Base-by-base conservation (phyloP, 2,888 invertebrate species). In the Tridacna gigas region DNA sequence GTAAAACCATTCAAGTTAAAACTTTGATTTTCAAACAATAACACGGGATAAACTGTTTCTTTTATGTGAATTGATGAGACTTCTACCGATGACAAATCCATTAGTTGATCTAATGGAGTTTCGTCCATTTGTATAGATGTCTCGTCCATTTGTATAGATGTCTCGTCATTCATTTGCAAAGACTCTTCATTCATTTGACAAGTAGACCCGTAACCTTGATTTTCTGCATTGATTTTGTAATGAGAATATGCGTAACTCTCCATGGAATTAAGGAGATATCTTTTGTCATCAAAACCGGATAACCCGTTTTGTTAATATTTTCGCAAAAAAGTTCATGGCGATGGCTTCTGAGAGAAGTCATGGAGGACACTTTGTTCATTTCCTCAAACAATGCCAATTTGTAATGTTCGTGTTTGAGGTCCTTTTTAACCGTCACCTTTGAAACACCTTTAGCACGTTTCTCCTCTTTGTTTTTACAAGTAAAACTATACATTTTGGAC, bases 281-380 rank as follows among this genome's bases (percentile, higher is more conserved):
- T 73, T 66, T 89, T 86, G 56, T 86, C 86, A 74, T 84, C 85
- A 47, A 89, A 84, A 61, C 79, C 69, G 1, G 85, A 85, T 18
- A 89, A 73, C 48, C 76, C 9, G 74, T 78, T 80, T 87, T 89
- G 11, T 79, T 67, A 26, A 85, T 78, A 15, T 47, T 77, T 67
- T 86, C 81, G 7, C 82, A 65, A 67, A 77, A 82, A n/a, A 88
- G 65, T 77, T 85, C 78, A 48, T 88, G 85, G 20, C 74, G 74
- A 25, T 86, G 78, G 67, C 80, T 82, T 71, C 80, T 77, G 0
- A 86, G 74, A 15, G 69, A 74, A 22, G 67, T 63, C 82, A 89
- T 86, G 22, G 78, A 66, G 74, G 80, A 83, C 28, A 77, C 65
- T 60, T 56, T 74, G 4, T 25, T 81, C 12, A 76, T 77, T 80